phyloP scores from a whole-genome alignment of 2,113 vertebrate genomes.

The Erinaceus europaeus region DNA sequence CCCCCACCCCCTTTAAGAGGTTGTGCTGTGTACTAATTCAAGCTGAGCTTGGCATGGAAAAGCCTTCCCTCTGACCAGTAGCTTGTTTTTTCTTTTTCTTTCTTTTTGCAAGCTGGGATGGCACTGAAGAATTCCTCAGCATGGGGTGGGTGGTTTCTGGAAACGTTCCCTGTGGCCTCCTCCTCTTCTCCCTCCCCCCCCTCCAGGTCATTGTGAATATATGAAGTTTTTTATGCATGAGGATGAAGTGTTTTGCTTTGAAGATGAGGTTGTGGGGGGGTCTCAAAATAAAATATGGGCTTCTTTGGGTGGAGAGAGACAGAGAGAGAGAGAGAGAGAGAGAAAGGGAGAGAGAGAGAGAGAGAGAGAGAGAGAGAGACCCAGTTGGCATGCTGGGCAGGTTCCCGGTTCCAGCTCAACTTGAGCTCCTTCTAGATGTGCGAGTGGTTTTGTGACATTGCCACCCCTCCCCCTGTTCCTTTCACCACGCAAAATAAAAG shows the following conservation, averaged over 20 bases:
- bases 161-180: background rate
- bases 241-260: background rate
- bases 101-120: slow-evolving; percentile 51
- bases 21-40: slow-evolving; percentile 65
- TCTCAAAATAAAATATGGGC: slow-evolving; percentile 14
- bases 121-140: slow-evolving; percentile 53
- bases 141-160: slow-evolving; percentile 27
- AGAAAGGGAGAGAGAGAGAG: too few relatives aligned
- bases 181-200: background rate
- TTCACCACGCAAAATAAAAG: background rate
- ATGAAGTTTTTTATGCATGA: background rate
- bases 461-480: background rate
- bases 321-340: too few relatives aligned
- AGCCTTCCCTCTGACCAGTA: slow-evolving; percentile 64
- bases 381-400: background rate
- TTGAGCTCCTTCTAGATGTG: background rate
- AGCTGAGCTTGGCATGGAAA: slow-evolving; percentile 60
- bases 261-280: background rate
- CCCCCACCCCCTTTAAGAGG: slow-evolving; percentile 25
- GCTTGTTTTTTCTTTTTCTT: slow-evolving; percentile 60
- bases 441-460: background rate
- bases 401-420: background rate
- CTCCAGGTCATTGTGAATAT: background rate
- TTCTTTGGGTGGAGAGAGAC: background rate
- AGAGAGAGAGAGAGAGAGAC: too few relatives aligned